Evolutionary conservation across 2,113 vertebrate genomes (phyloP).

Genomic region (Aix galericulata): DNA sequence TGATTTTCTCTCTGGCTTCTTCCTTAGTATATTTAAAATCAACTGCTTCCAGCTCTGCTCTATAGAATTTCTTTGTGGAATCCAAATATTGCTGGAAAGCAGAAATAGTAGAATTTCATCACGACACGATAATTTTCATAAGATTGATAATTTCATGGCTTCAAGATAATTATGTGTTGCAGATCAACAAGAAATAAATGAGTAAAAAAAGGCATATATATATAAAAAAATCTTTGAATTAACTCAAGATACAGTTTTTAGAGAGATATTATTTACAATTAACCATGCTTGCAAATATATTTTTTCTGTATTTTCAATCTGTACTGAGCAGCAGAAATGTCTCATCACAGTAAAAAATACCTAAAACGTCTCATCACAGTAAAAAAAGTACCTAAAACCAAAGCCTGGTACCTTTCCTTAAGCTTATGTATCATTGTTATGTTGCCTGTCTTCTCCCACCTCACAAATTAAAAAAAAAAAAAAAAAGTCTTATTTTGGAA

Average conservation of each 20-base stretch:
- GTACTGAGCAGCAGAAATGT: neutral
- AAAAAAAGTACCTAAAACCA: neutral
- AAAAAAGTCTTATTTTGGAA: too few relatives aligned
- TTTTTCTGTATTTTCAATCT: neutral
- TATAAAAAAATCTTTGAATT: neutral
- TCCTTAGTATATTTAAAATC: slow-evolving; percentile 73
- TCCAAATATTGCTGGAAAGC: slow-evolving; percentile 73
- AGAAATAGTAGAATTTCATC: neutral
- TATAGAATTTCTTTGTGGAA: slow-evolving; percentile 73
- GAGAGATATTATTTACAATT: neutral
- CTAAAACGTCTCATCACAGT: neutral
- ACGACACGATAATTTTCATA: neutral
- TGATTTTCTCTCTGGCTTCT: slow-evolving; percentile 70
- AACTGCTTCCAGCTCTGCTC: slow-evolving; percentile 63
- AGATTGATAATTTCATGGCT: neutral
- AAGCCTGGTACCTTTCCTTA: neutral
- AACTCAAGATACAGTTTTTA: neutral
- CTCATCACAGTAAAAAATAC: neutral
- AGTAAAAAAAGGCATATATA: neutral
- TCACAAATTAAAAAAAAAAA: too few relatives aligned
- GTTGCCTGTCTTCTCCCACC: neutral
- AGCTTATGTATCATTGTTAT: neutral
- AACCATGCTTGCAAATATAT: neutral
- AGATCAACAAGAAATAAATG: neutral
- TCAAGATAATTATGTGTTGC: neutral